phyloP scores from a whole-genome alignment of 2,113 vertebrate species.

The Sorex fumeus region DNA sequence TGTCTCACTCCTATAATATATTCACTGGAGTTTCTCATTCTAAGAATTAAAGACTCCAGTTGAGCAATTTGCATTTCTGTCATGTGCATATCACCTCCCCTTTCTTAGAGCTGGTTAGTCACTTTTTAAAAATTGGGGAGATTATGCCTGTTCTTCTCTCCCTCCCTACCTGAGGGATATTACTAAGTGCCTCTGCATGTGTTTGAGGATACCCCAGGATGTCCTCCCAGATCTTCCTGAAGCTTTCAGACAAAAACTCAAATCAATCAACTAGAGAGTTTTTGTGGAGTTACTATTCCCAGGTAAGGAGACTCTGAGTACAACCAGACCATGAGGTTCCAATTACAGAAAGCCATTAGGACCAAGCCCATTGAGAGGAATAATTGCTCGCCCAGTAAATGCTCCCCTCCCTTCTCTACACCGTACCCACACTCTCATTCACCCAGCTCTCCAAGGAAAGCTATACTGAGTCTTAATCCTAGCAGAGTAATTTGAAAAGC shows the following conservation, averaged over 20 bases:
- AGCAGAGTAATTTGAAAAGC: not conserved
- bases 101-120: slow-evolving; percentile 2
- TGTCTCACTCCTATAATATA: not conserved
- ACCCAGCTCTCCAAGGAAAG: not conserved
- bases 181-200: not conserved
- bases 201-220: not conserved
- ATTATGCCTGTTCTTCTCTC: not conserved
- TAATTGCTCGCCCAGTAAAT: not conserved
- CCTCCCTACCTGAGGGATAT: not conserved
- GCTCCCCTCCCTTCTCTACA: not conserved
- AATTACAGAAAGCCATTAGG: slow-evolving; percentile 22
- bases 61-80: not conserved
- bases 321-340: not conserved
- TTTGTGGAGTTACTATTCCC: not conserved
- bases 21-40: not conserved
- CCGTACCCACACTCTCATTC: not conserved
- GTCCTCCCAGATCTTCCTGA: not conserved
- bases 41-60: not conserved
- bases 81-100: not conserved
- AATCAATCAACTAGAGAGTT: not conserved
- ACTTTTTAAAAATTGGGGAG: not conserved
- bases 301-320: not conserved
- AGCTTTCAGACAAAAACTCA: slow-evolving; percentile 5
- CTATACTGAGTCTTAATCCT: not conserved
- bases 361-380: not conserved